These are phyloP conservation scores for Cephalopterus ornatus DNA, from an alignment of 2,113 vertebrate genomes.

Conservation along the genomic window DNA sequence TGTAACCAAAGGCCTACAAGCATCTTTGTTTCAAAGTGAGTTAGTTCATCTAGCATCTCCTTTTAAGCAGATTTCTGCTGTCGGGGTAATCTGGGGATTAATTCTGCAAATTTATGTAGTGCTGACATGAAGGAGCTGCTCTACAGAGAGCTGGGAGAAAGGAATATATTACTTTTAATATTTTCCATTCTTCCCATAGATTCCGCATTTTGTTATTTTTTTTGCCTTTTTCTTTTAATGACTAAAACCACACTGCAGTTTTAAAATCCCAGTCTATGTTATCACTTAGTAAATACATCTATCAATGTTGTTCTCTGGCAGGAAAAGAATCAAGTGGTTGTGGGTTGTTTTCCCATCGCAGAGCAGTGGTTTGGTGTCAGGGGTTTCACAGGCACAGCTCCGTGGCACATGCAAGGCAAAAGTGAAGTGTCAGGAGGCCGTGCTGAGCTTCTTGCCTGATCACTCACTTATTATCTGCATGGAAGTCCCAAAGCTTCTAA, in stretches of 20 bases:
- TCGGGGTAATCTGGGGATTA: not conserved
- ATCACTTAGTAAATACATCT: not conserved
- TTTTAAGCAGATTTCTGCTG: slow-evolving; percentile 9
- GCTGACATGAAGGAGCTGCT: not conserved
- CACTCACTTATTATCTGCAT: not conserved
- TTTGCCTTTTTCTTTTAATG: not conserved
- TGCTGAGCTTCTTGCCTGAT: not conserved
- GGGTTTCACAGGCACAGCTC: not conserved
- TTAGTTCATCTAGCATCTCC: not conserved
- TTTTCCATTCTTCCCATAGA: not conserved
- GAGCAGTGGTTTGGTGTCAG: not conserved
- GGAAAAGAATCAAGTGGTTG: not conserved
- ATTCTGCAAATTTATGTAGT: not conserved
- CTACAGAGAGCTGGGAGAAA: not conserved
- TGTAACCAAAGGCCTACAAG: not conserved
- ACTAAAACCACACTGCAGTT: not conserved
- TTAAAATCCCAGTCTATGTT: not conserved
- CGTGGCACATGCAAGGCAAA: not conserved
- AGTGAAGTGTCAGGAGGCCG: not conserved
- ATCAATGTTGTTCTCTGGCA: not conserved
- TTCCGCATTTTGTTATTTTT: not conserved
- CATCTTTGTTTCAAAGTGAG: not conserved
- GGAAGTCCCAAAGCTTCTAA: not conserved
- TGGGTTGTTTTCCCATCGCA: not conserved
- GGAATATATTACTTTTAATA: not conserved